Base-by-base conservation (phyloP, 2,113 vertebrate species). In the Machaerirhynchus nigripectus region DNA sequence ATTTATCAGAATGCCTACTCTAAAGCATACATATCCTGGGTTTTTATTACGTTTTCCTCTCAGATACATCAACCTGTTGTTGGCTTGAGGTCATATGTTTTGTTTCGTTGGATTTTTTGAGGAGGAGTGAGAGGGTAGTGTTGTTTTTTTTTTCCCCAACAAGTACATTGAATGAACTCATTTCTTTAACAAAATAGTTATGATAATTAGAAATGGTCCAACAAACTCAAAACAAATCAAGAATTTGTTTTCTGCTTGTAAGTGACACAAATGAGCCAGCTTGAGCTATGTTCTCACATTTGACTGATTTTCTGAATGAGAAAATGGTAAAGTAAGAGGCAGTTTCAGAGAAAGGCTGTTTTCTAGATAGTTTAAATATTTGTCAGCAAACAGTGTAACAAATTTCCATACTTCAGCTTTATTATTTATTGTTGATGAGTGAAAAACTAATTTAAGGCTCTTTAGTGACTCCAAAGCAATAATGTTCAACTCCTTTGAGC, bases 41-140 rank as follows among this genome's bases (percentile, higher is more conserved):
- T 19, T 35, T 63, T 11, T 37, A 4, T 30, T 49, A 6, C 2
- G 15, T 47, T 82, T 78, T 92, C 27, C 19, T 77, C 9, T 47
- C 4, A 80, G 11, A 13, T 64, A 22, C 19, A 40, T 27, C 6
- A 20, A 24, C 4, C 26, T 67, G 1, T 44, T 57, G 6, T 40
- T 28, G 7, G 1, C 30, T 71, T 56, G 5, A 13, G 4, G 5
- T 37, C 4, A 24, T 71, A 35, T 24, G n/a, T 83, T 86, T 83
- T 33, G 1, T 27, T 55, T 81, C 2, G 3, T 28, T 70, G 3
- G 4, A 7, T 2, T 8, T 42, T 24, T 27, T 7, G 1, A 10
- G 3, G 7, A 20, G 3, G 3, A 35, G 5, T 13, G 2, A 30
- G 60, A 28, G 3, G 3, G 1, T 0, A 0, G 2, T 49, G 3